Evolutionary conservation across 92 coral and sea anemone genomes (phyloP).

Genomic region (Nematostella vectensis): DNA sequence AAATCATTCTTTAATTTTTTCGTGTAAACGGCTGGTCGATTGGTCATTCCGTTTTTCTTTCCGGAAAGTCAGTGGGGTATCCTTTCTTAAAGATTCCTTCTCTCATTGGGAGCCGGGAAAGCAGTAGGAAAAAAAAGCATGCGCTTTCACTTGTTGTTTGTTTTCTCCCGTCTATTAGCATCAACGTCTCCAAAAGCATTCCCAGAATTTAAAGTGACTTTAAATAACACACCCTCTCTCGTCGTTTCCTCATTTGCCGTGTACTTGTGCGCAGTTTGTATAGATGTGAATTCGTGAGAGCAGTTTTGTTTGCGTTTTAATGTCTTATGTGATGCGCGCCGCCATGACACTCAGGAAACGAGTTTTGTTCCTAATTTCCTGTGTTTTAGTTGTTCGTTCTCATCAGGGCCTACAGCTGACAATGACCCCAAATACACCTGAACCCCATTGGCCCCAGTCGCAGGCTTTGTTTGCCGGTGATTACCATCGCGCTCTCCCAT

Average conservation of each 20-base stretch:
- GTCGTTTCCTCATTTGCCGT: background rate
- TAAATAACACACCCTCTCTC: too few species aligned
- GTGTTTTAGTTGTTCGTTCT: constrained; percentile 62
- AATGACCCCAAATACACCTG: constrained; percentile 66
- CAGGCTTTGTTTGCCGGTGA: constrained; percentile 55
- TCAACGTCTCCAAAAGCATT: too few species aligned
- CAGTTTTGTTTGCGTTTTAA: constrained; percentile 5
- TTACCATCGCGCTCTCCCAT: constrained; percentile 59
- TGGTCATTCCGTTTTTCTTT: too few species aligned
- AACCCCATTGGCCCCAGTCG: constrained; percentile 74
- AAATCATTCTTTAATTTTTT: too few species aligned
- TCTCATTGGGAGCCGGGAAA: too few species aligned
- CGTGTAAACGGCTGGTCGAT: too few species aligned
- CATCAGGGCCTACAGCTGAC: constrained; percentile 73
- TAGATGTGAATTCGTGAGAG: constrained; percentile 1
- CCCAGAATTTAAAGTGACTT: too few species aligned
- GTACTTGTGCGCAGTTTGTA: background rate
- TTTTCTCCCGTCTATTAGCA: too few species aligned
- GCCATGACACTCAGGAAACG: constrained; percentile 71
- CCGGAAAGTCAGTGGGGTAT: too few species aligned
- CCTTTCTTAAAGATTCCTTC: too few species aligned
- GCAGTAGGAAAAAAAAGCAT: too few species aligned
- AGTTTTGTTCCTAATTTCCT: constrained; percentile 85
- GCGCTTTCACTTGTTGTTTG: too few species aligned
- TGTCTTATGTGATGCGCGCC: constrained; percentile 34